phyloP scores from a whole-genome alignment of 2,888 invertebrate species.

The Caenorhabditis sp. region DNA sequence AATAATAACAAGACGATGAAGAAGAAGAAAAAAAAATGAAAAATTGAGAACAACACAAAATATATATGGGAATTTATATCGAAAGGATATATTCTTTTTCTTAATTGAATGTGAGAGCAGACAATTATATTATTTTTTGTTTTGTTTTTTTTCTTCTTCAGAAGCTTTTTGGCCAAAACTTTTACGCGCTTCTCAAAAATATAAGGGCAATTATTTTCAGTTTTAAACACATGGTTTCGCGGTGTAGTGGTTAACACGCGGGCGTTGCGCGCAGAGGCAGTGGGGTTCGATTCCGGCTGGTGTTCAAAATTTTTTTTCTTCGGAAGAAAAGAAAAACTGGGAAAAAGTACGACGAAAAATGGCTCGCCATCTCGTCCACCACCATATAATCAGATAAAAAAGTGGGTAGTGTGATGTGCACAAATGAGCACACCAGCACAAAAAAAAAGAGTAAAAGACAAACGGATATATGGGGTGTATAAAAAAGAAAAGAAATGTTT shows the following conservation, averaged over 20 bases:
- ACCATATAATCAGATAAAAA: slow-evolving; percentile 6
- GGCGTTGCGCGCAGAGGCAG: too few species aligned
- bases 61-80: too few species aligned
- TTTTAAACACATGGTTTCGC: too few species aligned
- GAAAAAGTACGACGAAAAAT: neutral
- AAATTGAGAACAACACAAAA: too few species aligned
- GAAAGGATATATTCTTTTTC: neutral
- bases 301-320: too few species aligned
- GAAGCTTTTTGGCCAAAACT: too few species aligned
- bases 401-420: neutral
- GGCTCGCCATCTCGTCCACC: slow-evolving; percentile 4
- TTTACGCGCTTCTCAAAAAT: too few species aligned
- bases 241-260: too few species aligned
- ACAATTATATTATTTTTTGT: neutral
- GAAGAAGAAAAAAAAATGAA: neutral
- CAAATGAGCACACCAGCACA: neutral
- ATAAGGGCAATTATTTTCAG: too few species aligned
- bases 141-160: too few species aligned
- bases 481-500: slow-evolving; percentile 8
- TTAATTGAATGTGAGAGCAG: neutral
- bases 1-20: neutral
- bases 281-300: too few species aligned
- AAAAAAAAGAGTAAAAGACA: neutral
- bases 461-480: neutral
- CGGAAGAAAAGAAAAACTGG: too few species aligned